Conservation (phyloP, 2,797 vertebrate species). For the Danio albolineatus region DNA sequence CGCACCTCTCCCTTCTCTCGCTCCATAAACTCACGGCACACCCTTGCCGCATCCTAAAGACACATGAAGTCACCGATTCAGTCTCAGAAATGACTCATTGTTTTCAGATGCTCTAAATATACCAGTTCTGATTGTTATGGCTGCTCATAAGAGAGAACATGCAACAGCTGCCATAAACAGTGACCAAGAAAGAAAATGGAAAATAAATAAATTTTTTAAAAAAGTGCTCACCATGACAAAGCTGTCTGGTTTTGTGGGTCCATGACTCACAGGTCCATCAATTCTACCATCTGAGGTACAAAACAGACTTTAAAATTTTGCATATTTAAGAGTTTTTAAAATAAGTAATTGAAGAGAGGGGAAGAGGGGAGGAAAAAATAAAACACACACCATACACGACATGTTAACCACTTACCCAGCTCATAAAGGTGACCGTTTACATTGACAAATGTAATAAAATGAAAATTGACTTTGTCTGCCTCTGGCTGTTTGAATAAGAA, state of each 20-base stretch:
- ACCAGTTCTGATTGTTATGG: background rate
- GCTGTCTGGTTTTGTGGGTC: conserved; percentile 82
- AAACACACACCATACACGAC: too few relatives aligned
- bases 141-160: background rate
- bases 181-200: background rate
- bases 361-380: too few relatives aligned
- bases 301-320: conserved; percentile 1
- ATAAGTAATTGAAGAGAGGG: too few relatives aligned
- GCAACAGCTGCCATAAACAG: background rate
- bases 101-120: background rate
- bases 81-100: background rate
- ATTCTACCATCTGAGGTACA: conserved; percentile 87
- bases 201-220: too few relatives aligned
- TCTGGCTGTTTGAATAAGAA: conserved; percentile 78
- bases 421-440: conserved; percentile 91
- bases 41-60: conserved; percentile 87
- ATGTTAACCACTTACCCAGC: conserved; percentile 81
- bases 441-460: conserved; percentile 92
- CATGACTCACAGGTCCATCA: conserved; percentile 89
- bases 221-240: conserved; percentile 82
- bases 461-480: conserved; percentile 91
- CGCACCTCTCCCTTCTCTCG: conserved; percentile 92
- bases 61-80: background rate
- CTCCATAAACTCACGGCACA: conserved; percentile 91
- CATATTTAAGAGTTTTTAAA: background rate